A percentile compares a stretch with the other conserved stretches of the same genome.
phyloP scores from a whole-genome alignment of 2,797 vertebrate species.

The Halcyon leucocephala region DNA sequence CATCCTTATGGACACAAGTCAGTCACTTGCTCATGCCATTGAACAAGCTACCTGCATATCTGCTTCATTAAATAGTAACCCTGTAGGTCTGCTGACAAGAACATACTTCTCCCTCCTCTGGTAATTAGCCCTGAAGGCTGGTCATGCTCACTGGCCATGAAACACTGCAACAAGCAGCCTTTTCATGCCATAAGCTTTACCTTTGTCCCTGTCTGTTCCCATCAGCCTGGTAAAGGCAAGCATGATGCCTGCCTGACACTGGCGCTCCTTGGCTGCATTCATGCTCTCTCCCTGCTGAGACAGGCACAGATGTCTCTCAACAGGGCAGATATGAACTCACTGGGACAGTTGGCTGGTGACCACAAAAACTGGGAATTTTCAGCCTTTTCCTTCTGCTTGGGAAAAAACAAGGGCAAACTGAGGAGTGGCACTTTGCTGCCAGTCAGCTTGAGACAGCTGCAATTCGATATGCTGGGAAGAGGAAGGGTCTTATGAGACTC shows the following conservation, averaged over 20 bases:
- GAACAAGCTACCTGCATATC: constrained; percentile 60
- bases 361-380: not conserved
- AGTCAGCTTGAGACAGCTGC: not conserved
- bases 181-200: constrained; percentile 65
- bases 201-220: constrained; percentile 64
- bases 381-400: not conserved
- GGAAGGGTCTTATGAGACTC: not conserved
- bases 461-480: not conserved
- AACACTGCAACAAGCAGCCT: constrained; percentile 63
- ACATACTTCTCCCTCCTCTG: constrained; percentile 60
- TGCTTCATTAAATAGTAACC: constrained; percentile 75
- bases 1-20: constrained; percentile 29
- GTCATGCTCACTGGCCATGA: constrained; percentile 73
- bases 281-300: not conserved
- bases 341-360: not conserved
- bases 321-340: constrained; percentile 33
- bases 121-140: constrained; percentile 73
- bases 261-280: not conserved
- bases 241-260: not conserved
- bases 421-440: not conserved
- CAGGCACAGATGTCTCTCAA: not conserved
- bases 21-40: not conserved
- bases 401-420: not conserved
- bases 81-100: constrained; percentile 69
- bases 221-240: constrained; percentile 6